phyloP scores from a whole-genome alignment of 2,797 vertebrate genomes.

The Amblyraja radiata region DNA sequence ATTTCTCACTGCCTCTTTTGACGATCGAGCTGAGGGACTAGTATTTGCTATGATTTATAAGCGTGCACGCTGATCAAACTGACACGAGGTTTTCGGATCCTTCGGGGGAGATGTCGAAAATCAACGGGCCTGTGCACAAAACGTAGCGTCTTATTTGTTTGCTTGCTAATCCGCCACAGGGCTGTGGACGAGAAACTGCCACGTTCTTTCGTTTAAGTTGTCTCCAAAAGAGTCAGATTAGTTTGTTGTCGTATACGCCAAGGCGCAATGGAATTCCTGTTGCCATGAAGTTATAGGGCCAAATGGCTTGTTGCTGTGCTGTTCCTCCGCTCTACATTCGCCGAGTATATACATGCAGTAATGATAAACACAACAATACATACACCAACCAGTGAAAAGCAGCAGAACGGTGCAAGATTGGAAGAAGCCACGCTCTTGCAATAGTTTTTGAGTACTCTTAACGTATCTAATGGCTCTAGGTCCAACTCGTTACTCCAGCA shows the following conservation, averaged over 20 bases:
- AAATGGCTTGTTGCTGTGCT: too few relatives aligned
- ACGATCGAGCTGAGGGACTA: not conserved
- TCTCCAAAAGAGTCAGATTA: not conserved
- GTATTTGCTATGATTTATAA: not conserved
- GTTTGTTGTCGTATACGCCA: too few relatives aligned
- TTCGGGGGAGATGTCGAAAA: not conserved
- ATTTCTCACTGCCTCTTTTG: not conserved
- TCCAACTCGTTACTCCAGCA: too few relatives aligned
- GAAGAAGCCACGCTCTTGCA: not conserved
- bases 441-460: not conserved
- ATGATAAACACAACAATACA: too few relatives aligned
- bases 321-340: too few relatives aligned
- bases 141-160: conserved; percentile 8
- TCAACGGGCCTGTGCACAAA: not conserved
- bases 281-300: too few relatives aligned
- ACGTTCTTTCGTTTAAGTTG: not conserved
- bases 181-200: conserved; percentile 19
- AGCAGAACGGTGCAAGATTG: too few relatives aligned
- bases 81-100: conserved; percentile 36
- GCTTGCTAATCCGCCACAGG: conserved; percentile 32
- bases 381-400: too few relatives aligned
- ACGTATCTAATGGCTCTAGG: not conserved
- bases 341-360: too few relatives aligned
- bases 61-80: conserved; percentile 40
- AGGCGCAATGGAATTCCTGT: too few relatives aligned